Evolutionary conservation across 2,113 vertebrate species (phyloP).

Genomic region (Bujurquina vittata): DNA sequence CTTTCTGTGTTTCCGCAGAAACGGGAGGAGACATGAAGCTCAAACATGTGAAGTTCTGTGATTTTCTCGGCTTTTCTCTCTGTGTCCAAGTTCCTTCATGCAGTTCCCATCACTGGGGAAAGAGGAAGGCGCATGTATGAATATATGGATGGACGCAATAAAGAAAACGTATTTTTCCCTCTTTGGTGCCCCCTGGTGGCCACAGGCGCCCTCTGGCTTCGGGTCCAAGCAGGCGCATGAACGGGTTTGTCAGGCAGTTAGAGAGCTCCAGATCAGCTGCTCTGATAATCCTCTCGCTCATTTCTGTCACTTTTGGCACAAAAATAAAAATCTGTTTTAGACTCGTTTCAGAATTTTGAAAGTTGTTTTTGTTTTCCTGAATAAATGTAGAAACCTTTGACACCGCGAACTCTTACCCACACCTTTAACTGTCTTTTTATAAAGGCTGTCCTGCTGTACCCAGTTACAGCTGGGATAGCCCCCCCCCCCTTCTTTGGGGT

Average conservation of each 20-base stretch:
- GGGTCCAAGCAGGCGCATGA: neutral
- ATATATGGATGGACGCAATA: neutral
- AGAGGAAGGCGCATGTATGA: too few relatives aligned
- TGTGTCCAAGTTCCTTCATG: too few relatives aligned
- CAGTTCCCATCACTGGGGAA: fast-evolving
- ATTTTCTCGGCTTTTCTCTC: too few relatives aligned
- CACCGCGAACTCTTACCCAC: too few relatives aligned
- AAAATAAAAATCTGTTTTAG: neutral
- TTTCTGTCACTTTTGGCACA: neutral
- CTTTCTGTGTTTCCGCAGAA: neutral
- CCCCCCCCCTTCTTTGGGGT: neutral
- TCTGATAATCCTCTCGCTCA: neutral
- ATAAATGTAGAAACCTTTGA: fast-evolving
- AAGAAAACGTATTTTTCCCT: neutral
- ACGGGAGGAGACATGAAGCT: neutral
- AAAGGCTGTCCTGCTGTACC: neutral
- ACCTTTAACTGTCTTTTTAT: too few relatives aligned
- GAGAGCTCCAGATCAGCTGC: neutral
- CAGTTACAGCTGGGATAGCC: fast-evolving
- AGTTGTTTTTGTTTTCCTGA: fast-evolving
- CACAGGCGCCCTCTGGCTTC: neutral
- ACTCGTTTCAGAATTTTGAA: neutral
- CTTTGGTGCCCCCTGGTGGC: neutral
- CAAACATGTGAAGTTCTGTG: neutral
- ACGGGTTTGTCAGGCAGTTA: too few relatives aligned